phyloP scores from a whole-genome alignment of 2,113 vertebrate genomes.

The Bagarius yarrelli region DNA sequence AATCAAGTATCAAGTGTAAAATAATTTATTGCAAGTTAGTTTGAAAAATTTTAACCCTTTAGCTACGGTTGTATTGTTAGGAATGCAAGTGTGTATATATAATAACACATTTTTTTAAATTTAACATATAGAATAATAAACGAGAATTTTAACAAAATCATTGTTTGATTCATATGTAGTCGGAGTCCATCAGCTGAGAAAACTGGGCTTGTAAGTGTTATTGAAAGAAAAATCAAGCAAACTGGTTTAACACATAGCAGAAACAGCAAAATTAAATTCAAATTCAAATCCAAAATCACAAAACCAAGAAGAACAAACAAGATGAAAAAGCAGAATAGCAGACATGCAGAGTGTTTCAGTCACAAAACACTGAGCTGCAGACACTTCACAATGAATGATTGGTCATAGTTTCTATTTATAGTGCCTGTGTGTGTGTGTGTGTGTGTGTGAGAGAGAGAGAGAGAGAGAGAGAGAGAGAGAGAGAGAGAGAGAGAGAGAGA shows the following conservation, averaged over 20 bases:
- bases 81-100: background rate
- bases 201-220: background rate
- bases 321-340: background rate
- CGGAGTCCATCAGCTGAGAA: background rate
- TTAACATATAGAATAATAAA: background rate
- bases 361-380: background rate
- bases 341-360: background rate
- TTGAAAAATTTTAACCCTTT: background rate
- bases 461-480: too few species aligned
- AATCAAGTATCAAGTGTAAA: background rate
- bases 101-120: background rate
- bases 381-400: background rate
- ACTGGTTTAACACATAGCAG: background rate
- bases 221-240: background rate
- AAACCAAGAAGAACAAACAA: background rate
- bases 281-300: too few species aligned
- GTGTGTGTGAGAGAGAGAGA: too few species aligned
- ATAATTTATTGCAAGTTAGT: background rate
- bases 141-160: background rate
- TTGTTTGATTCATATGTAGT: background rate
- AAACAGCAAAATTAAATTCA: too few species aligned
- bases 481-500: too few species aligned
- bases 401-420: background rate
- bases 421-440: background rate
- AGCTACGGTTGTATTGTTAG: background rate